Conservation (phyloP, 1,140 invertebrate genomes). For the Battus philenor region DNA sequence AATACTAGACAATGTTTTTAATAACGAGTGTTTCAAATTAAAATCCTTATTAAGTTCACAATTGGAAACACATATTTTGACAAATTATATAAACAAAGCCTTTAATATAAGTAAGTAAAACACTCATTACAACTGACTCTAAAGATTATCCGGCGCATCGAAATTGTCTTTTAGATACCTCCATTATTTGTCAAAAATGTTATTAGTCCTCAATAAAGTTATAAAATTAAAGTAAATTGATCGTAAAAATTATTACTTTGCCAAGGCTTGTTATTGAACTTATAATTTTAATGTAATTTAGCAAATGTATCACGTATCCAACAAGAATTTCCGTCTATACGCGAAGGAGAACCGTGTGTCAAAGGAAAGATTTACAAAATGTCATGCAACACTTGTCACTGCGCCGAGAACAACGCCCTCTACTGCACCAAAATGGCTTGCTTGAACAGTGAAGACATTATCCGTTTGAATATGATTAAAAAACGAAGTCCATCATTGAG, state of each 20-base stretch:
- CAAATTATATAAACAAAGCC: too few relatives aligned
- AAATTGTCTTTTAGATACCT: too few relatives aligned
- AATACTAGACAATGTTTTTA: too few relatives aligned
- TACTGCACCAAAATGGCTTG: slow-evolving; percentile 54
- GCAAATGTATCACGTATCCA: slow-evolving; percentile 18
- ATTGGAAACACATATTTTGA: too few relatives aligned
- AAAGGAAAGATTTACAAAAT: slow-evolving; percentile 53
- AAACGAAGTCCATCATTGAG: background rate
- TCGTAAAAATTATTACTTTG: background rate
- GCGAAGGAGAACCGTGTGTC: slow-evolving; percentile 41
- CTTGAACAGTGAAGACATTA: slow-evolving; percentile 14
- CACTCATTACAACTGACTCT: too few relatives aligned
- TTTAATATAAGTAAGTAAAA: too few relatives aligned
- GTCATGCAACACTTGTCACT: slow-evolving; percentile 67
- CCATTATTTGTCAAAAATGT: too few relatives aligned
- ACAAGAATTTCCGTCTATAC: slow-evolving; percentile 25
- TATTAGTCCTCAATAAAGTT: too few relatives aligned
- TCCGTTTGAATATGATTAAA: background rate
- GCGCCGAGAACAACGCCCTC: slow-evolving; percentile 40
- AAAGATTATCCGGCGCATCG: too few relatives aligned
- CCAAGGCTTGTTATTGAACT: background rate
- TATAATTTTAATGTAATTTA: slow-evolving; percentile 17
- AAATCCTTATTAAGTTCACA: too few relatives aligned
- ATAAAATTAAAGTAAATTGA: background rate
- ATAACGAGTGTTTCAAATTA: too few relatives aligned